Evolutionary conservation across 2,888 invertebrate species (phyloP).

Genomic region (Meta bourneti): DNA sequence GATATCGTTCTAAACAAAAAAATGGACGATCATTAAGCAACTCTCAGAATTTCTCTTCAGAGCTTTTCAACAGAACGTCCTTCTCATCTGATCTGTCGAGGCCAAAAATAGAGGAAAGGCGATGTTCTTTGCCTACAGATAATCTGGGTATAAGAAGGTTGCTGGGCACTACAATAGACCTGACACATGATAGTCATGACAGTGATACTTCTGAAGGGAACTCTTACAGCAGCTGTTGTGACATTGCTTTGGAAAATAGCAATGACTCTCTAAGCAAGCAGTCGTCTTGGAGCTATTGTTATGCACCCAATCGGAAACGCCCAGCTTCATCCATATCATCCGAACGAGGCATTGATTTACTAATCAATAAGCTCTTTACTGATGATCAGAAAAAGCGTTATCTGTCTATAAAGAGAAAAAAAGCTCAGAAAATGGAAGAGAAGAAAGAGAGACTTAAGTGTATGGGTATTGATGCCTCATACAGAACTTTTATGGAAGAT

Average conservation of each 20-base stretch:
- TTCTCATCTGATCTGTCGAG: not conserved
- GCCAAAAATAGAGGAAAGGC: not conserved
- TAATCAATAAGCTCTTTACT: constrained; percentile 30
- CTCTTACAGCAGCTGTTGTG: not conserved
- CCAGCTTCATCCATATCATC: constrained; percentile 3
- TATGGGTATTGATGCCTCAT: not conserved
- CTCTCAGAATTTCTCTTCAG: not conserved
- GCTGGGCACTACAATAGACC: not conserved
- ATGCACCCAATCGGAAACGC: constrained; percentile 1
- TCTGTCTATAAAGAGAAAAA: constrained; percentile 13
- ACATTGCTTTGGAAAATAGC: not conserved
- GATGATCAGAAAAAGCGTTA: constrained; percentile 29
- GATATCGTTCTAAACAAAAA: not conserved
- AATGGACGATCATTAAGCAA: not conserved
- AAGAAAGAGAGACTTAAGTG: not conserved
- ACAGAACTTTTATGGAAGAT: constrained; percentile 11
- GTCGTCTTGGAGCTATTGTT: constrained; percentile 18
- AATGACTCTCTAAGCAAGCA: not conserved
- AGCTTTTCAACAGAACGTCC: not conserved
- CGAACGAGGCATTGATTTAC: not conserved
- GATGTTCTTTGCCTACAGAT: not conserved
- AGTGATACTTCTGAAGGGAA: not conserved
- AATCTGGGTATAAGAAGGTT: not conserved
- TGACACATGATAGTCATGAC: not conserved
- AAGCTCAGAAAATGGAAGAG: not conserved